Evolutionary conservation across 2,797 vertebrate genomes (phyloP).

Genomic region (Hafferia zeledoni): DNA sequence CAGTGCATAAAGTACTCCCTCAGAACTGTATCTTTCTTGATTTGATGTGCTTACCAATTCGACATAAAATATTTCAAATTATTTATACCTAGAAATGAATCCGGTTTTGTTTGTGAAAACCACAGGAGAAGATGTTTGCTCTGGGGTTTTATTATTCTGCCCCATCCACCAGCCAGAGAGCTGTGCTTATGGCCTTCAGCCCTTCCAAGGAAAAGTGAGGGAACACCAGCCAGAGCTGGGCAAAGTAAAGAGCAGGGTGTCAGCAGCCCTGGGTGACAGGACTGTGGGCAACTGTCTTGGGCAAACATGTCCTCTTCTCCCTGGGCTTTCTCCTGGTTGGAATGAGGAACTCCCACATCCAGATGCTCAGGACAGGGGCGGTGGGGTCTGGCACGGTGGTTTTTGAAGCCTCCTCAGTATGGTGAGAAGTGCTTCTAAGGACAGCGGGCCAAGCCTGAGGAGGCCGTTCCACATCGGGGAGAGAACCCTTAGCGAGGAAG

Average conservation of each 20-base stretch:
- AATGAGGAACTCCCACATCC: not conserved
- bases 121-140: not conserved
- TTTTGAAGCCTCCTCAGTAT: not conserved
- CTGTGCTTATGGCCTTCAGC: not conserved
- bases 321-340: not conserved
- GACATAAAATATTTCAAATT: not conserved
- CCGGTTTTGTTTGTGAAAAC: not conserved
- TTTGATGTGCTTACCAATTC: not conserved
- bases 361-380: fast-evolving
- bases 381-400: not conserved
- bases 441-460: not conserved
- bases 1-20: not conserved
- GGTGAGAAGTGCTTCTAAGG: not conserved
- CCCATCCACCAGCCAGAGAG: not conserved
- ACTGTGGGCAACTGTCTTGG: not conserved
- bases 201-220: not conserved
- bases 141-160: not conserved
- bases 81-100: not conserved
- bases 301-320: not conserved
- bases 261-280: not conserved
- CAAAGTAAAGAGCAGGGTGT: not conserved
- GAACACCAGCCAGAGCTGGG: not conserved
- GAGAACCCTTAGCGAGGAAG: not conserved
- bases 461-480: fast-evolving
- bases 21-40: not conserved